Evolutionary conservation across 2,888 invertebrate genomes (phyloP), one percentile per base, ranked within the genome.

Genomic region (Galerucella pusilla): DNA sequence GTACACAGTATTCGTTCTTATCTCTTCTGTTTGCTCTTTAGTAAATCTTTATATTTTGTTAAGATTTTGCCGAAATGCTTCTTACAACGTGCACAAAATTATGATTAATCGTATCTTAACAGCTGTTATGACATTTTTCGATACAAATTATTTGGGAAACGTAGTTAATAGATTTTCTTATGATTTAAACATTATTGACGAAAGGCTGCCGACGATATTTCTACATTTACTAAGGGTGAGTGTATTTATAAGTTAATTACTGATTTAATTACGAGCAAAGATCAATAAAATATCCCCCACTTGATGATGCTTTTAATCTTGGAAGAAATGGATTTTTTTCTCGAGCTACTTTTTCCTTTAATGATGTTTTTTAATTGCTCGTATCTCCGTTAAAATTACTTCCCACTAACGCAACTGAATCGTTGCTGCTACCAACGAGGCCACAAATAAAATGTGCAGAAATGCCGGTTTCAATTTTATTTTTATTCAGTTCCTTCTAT

Each of bases 81-180:
- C 81, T 14, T 74, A 76, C 28, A 78, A 76, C 28, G 28, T 80
- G 9, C 79, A 80, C 63, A 79, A 77, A 73, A 52, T 70, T 0
- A 78, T 79, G 76, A 59, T 80, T 9, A 57, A 68, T 3, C 71
- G 67, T 7, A 74, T 79, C n/a, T 49, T 77, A 9, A 71, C 68
- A 7, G 73, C 76, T 16, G 61, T 46, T 2, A 79, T 80, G 75
- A 61, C 52, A 0, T 80, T 80, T 63, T 80, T 80, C 65, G 80
- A 80, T 69, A 76, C 68, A 4, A 71, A 80, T 74, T 74, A 77
- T 71, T 76, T 79, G 70, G 80, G 79, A 20, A 80, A 78, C 54
- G 76, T 80, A 11, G 54, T 80, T n/a, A 80, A 79, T 28, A 75
- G 80, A 68, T 80, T 80, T 71, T 77, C 80, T 14, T 77, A 75